Conservation (phyloP, 2,113 vertebrate genomes). For the Spea multiplicata region DNA sequence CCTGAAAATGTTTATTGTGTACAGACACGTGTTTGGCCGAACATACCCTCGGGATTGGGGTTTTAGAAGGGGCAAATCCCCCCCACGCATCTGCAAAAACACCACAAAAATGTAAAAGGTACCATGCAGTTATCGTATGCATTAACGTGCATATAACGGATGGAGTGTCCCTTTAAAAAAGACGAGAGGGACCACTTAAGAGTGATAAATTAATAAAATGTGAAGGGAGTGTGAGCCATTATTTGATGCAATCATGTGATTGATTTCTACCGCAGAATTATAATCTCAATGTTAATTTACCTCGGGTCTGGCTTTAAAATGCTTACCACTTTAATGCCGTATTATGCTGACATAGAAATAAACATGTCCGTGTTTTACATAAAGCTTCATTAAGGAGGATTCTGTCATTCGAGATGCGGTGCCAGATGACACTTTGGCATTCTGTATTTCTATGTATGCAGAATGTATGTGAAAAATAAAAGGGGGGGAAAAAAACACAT, state of each 20-base stretch:
- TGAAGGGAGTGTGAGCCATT: neutral
- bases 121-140: no score
- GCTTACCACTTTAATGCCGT: conserved; percentile 3
- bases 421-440: conserved; percentile 12
- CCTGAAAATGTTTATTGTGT: no score
- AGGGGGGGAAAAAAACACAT: neutral
- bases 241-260: neutral
- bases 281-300: neutral
- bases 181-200: no score
- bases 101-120: no score
- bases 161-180: no score
- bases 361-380: conserved; percentile 10
- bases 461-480: neutral
- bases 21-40: no score
- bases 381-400: conserved; percentile 13
- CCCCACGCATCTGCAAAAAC: no score
- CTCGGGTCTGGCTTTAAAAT: neutral
- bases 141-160: no score
- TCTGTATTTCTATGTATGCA: neutral
- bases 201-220: no score
- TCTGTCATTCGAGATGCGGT: conserved; percentile 13
- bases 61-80: no score
- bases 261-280: neutral
- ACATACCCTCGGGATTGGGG: no score
- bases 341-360: conserved; percentile 27